These are phyloP conservation scores for Coelinius sp. DNA, from an alignment of 2,888 invertebrate species.

Conservation along the genomic window DNA sequence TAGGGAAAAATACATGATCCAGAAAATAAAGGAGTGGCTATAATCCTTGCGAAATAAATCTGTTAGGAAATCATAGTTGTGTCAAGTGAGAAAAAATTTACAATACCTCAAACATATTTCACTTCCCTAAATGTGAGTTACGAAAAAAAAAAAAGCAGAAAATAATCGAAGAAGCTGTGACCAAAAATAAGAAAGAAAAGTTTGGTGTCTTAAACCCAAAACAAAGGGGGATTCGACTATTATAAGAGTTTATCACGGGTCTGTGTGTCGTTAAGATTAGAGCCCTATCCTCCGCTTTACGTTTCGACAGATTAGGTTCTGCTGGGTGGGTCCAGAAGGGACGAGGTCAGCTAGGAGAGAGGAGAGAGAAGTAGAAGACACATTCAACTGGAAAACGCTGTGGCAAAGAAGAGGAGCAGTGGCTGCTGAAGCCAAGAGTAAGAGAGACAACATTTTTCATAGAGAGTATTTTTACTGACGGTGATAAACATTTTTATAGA, in stretches of 20 bases:
- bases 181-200: conserved; percentile 31
- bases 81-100: too few relatives aligned
- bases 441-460: conserved; percentile 30
- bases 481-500: conserved; percentile 69
- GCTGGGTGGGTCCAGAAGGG: conserved; percentile 10
- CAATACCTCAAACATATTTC: too few relatives aligned
- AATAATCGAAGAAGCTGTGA: too few relatives aligned
- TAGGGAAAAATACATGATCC: too few relatives aligned
- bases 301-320: conserved; percentile 34
- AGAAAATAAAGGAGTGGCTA: too few relatives aligned
- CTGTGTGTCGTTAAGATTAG: conserved; percentile 63
- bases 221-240: conserved; percentile 50
- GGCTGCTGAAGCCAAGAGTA: conserved; percentile 25
- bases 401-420: conserved; percentile 31
- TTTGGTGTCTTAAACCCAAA: conserved; percentile 51
- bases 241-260: conserved; percentile 58
- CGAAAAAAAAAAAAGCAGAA: too few relatives aligned
- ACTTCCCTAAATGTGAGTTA: too few relatives aligned
- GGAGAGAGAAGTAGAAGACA: conserved; percentile 33
- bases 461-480: conserved; percentile 62
- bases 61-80: too few relatives aligned
- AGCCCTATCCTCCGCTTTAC: conserved; percentile 40
- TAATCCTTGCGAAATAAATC: too few relatives aligned
- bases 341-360: conserved; percentile 28
- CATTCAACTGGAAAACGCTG: conserved; percentile 40